Evolutionary conservation across 2,888 invertebrate genomes (phyloP).

Genomic region (Melangyna quadrimaculata): DNA sequence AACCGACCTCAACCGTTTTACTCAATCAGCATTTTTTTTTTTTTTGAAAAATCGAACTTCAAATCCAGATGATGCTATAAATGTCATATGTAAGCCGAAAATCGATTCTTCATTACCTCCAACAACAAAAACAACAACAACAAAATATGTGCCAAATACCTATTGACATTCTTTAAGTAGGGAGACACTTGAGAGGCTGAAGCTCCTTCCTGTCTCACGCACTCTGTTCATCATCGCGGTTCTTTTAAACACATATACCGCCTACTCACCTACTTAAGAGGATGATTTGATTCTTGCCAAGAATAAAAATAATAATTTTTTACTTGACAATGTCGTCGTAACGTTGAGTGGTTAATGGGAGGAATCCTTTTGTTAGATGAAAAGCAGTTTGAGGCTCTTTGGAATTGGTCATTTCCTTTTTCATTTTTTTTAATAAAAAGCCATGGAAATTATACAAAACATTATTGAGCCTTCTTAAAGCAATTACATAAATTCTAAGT

Average conservation of each 20-base stretch:
- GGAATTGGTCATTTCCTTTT: constrained; percentile 17
- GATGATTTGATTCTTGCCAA: constrained; percentile 31
- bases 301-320: constrained; percentile 9
- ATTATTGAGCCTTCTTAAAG: neutral
- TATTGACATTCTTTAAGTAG: constrained; percentile 52
- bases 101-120: constrained; percentile 35
- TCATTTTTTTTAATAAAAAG: neutral
- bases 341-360: constrained; percentile 29
- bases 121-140: constrained; percentile 1
- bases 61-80: constrained; percentile 57
- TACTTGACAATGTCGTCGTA: neutral
- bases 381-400: neutral
- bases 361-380: constrained; percentile 24
- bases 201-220: constrained; percentile 33
- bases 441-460: neutral
- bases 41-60: constrained; percentile 48
- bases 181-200: constrained; percentile 37
- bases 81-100: constrained; percentile 51
- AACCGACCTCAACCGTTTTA: neutral
- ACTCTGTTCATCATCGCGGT: constrained; percentile 40
- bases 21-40: neutral
- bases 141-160: constrained; percentile 31
- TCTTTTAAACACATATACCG: constrained; percentile 18
- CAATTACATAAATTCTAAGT: constrained; percentile 52
- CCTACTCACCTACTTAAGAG: no score